These are phyloP conservation scores for Petrocephalus zakoni DNA, from an alignment of 2,113 vertebrate genomes.

Conservation along the genomic window DNA sequence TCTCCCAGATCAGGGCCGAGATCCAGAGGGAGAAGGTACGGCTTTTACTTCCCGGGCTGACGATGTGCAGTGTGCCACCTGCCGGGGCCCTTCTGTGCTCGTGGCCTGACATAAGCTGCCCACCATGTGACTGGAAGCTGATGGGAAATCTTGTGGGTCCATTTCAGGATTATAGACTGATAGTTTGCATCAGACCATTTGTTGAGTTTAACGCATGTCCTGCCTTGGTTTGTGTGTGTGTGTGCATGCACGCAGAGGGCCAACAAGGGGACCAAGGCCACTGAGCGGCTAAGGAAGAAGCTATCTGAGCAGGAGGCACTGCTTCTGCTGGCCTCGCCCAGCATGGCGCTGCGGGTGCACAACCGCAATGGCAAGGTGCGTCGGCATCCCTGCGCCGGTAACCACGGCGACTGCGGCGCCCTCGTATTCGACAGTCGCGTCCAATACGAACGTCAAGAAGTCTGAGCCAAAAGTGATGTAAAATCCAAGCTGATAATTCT, in stretches of 20 bases:
- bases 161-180: background rate
- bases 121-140: background rate
- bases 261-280: slow-evolving; percentile 87
- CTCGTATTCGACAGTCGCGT: background rate
- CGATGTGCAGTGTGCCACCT: background rate
- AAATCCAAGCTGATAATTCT: background rate
- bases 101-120: background rate
- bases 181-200: background rate
- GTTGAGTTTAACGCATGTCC: background rate
- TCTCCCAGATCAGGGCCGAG: slow-evolving; percentile 93
- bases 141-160: background rate
- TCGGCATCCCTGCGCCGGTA: background rate
- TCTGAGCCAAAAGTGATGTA: background rate
- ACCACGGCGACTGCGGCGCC: background rate
- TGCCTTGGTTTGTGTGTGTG: background rate
- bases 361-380: slow-evolving; percentile 89
- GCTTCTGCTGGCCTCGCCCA: slow-evolving; percentile 84
- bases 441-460: background rate
- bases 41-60: background rate
- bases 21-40: slow-evolving; percentile 91
- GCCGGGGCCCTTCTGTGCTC: background rate
- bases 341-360: slow-evolving; percentile 84
- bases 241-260: slow-evolving; percentile 66
- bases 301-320: slow-evolving; percentile 91
- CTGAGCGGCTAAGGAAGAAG: slow-evolving; percentile 92